Base-by-base conservation (phyloP, 2,888 invertebrate genomes). In the Heliconius ethilla region DNA sequence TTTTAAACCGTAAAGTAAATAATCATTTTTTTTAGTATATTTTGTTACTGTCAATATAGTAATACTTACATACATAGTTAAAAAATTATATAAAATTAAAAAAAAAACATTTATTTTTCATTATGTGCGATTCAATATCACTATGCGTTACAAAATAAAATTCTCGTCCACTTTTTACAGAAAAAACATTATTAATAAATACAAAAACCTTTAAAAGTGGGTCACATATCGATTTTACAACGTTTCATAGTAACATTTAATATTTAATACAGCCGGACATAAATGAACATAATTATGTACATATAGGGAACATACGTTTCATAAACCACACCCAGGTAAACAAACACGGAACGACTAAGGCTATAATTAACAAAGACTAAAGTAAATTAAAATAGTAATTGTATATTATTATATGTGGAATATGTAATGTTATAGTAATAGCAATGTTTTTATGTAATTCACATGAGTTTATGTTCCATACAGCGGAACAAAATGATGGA, bases 201-300 rank as follows among this genome's bases (percentile, higher is more conserved):
- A 22, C 33, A 76, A 63, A 37, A 59, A 25, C n/a, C 18, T 72
- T 40, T 73, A 2, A 33, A 73, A 27, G 25, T 66, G 33, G 72
- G 72, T 66, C 66, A 67, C 25, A 59, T 72, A 77, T 77, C 40
- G 77, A 77, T 77, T 77, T 72, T 18, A 40, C 55, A 25, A 27
- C 59, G 73, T 73, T 59, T 72, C 77, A 29, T 66, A 55, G 63
- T 76, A 37, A 22, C 67, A 37, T 37, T 66, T 59, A 77, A 73
- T 77, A 77, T 62, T 77, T 77, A 73, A 40, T 37, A 40, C 27
- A 45, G 69, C 45, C 29, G 18, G 40, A 62, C 27, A 27, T 55
- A 72, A 72, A 27, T n/a, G 22, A n/a, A 37, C 63, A 62, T 25
- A 33, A 7, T 33, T 33, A 25, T 13, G 25, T 27, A 25, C 2